These are phyloP conservation scores for Tiliacea aurago DNA, from an alignment of 2,888 invertebrate species.

Conservation along the genomic window DNA sequence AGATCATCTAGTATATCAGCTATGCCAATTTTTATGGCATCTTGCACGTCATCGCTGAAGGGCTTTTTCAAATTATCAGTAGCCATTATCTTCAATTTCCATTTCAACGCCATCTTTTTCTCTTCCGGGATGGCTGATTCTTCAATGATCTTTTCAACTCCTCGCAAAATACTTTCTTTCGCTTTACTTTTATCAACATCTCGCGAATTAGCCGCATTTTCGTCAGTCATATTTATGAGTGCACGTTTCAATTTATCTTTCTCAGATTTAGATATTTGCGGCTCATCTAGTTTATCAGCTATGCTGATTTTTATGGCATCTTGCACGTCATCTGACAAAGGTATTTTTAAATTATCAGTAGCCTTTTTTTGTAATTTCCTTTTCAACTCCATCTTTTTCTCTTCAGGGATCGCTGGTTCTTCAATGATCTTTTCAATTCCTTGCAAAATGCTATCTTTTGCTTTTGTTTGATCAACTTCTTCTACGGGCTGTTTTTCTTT, in stretches of 20 bases:
- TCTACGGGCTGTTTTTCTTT: not conserved
- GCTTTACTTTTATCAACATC: not conserved
- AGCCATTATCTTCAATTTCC: not conserved
- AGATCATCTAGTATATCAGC: not conserved
- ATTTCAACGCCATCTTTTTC: not conserved
- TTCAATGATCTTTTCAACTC: not conserved
- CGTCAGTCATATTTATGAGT: slow-evolving; percentile 20
- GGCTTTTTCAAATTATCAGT: not conserved
- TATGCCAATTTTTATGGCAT: not conserved
- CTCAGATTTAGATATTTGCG: slow-evolving; percentile 27
- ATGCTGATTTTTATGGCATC: slow-evolving; percentile 22
- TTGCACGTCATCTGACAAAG: not conserved
- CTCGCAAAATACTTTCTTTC: not conserved
- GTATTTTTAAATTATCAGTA: not conserved
- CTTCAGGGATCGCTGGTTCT: not conserved
- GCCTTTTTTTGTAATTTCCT: not conserved
- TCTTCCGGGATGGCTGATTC: not conserved
- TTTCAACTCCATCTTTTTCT: not conserved
- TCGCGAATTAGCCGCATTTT: not conserved
- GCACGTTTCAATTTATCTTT: slow-evolving; percentile 43
- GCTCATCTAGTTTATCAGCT: slow-evolving; percentile 43
- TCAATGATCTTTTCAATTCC: not conserved
- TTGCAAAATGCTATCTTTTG: not conserved
- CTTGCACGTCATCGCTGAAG: not conserved
- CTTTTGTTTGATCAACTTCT: not conserved